Evolutionary conservation across 2,888 invertebrate genomes (phyloP), one percentile per base, ranked within the genome.

Genomic region (Amiota communis): DNA sequence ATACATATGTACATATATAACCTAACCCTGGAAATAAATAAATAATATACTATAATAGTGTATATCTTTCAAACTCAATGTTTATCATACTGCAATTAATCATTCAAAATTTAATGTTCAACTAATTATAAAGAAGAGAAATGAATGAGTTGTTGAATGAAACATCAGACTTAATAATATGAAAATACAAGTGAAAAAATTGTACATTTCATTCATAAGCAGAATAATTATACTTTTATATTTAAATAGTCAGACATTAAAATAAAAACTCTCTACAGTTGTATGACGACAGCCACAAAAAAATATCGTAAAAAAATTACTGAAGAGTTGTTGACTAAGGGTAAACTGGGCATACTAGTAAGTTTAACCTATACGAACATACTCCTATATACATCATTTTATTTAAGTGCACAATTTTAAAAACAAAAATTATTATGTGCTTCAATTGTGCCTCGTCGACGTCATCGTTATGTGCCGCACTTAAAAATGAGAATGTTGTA

Each of bases 261-360:
- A 65, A 72, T 56, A 73, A 70, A 57, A 72, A 70, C 11, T 48
- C 11, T 48, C 78, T 36, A 79, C 76, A 79, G 80, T 79, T 80
- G 79, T 79, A 78, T 8, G 53, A 36, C 6, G 74, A 80, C 77
- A 80, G 81, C 82, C 81, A 76, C 82, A 81, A 81, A 83, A 36
- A 36, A 36, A 84, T 81, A 84, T 81, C 81, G 83, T 79, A 76
- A 78, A 80, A 80, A 83, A 84, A 81, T 84, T 81, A 81, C 70
- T 74, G 59, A 36, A 17, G 72, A 69, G 64, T 59, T 59, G 15
- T 15, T 59, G 59, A 20, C 8, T 59, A 36, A 36, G 36, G 6
- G 36, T 36, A 6, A 36, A 36, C 11, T 17, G 59, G n/a, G 59
- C 59, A 59, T 59, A n/a, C n/a, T n/a, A 20, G 17, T n/a, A 59